Evolutionary conservation across 1,140 invertebrate genomes (phyloP).

Genomic region (Dendrolimus punctatus): DNA sequence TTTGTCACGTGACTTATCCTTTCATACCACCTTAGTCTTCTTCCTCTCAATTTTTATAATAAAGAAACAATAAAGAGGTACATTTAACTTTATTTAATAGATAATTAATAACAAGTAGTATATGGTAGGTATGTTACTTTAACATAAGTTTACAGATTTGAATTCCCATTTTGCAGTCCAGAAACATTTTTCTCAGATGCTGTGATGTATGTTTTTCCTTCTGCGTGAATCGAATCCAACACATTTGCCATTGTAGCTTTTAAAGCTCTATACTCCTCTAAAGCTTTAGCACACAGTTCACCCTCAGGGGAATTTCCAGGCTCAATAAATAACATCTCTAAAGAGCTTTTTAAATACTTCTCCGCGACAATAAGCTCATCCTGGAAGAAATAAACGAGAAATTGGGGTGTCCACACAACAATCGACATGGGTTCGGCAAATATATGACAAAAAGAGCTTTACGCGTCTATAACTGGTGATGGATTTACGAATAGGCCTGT

Average conservation of each 20-base stretch:
- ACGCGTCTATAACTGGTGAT: background rate
- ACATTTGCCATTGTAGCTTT: constrained; percentile 72
- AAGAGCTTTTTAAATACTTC: constrained; percentile 73
- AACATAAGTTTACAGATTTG: too few species aligned
- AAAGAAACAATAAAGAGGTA: too few species aligned
- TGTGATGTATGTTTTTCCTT: constrained; percentile 38
- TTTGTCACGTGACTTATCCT: too few species aligned
- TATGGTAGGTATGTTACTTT: too few species aligned
- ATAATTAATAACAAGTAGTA: too few species aligned
- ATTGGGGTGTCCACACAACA: too few species aligned
- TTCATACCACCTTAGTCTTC: too few species aligned
- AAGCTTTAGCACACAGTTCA: constrained; percentile 75
- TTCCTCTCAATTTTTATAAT: too few species aligned
- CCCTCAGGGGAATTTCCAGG: constrained; percentile 82
- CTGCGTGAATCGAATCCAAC: constrained; percentile 45
- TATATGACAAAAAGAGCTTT: too few species aligned
- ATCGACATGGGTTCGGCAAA: too few species aligned
- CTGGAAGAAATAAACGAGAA: constrained; percentile 20
- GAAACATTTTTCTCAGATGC: constrained; percentile 12
- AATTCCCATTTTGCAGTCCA: background rate
- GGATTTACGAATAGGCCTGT: too few species aligned
- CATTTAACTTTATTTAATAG: too few species aligned
- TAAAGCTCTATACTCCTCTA: constrained; percentile 77
- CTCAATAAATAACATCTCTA: constrained; percentile 80
- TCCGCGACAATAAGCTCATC: constrained; percentile 72